Evolutionary conservation across 1,140 invertebrate genomes (phyloP).

Genomic region (Trachelipus rathkii): DNA sequence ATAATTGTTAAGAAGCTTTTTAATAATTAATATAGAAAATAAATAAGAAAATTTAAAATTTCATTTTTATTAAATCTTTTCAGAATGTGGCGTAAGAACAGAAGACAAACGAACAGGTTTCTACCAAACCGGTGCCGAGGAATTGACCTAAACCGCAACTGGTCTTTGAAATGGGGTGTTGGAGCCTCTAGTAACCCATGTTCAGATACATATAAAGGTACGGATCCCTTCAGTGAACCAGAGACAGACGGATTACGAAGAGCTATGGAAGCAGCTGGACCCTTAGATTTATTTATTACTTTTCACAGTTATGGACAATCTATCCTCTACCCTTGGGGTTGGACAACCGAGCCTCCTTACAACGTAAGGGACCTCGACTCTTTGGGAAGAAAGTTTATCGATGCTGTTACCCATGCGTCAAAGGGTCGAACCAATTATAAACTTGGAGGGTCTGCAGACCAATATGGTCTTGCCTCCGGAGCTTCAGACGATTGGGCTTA

Average conservation of each 20-base stretch:
- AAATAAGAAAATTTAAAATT: too few relatives aligned
- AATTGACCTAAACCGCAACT: slow-evolving; percentile 19
- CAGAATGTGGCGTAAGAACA: slow-evolving; percentile 22
- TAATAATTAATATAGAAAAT: too few relatives aligned
- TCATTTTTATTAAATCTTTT: neutral
- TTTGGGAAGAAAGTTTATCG: slow-evolving; percentile 33
- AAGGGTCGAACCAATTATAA: slow-evolving; percentile 31
- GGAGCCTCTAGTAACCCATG: slow-evolving; percentile 68
- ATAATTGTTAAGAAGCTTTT: too few relatives aligned
- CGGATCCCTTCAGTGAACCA: slow-evolving; percentile 52
- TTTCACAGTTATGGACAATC: slow-evolving; percentile 88
- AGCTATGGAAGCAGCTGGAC: slow-evolving; percentile 39
- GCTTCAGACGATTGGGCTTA: slow-evolving; percentile 55
- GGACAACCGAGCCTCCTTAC: slow-evolving; percentile 53
- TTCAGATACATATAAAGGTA: slow-evolving; percentile 52
- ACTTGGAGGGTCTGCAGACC: slow-evolving; percentile 32
- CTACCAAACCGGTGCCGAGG: slow-evolving; percentile 21
- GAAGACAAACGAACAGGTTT: neutral
- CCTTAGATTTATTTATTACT: slow-evolving; percentile 68
- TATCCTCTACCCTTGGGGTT: slow-evolving; percentile 79
- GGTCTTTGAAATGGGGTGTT: slow-evolving; percentile 26
- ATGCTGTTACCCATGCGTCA: slow-evolving; percentile 28
- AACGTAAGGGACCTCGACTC: slow-evolving; percentile 29
- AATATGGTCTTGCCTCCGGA: slow-evolving; percentile 50
- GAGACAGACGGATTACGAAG: slow-evolving; percentile 48